A percentile compares a stretch with the other conserved stretches of the same genome.
These are phyloP conservation scores for Equus przewalskii DNA, from an alignment of 2,113 vertebrate species.

Conservation along the genomic window DNA sequence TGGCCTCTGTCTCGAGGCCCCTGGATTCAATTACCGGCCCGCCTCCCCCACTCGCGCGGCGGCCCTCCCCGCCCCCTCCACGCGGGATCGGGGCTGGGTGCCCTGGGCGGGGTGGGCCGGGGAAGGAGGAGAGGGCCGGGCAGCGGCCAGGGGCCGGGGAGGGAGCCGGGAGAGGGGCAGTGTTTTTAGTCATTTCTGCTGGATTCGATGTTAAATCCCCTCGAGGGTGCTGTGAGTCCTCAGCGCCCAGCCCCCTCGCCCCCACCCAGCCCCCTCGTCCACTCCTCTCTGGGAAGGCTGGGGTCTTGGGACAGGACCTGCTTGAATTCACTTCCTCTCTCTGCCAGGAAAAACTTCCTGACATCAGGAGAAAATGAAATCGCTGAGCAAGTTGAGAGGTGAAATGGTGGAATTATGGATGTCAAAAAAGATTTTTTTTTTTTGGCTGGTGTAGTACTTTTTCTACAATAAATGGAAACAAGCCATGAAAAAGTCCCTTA, in stretches of 20 bases:
- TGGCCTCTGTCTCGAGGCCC: slow-evolving; percentile 62
- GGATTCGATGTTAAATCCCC: neutral
- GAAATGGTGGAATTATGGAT: neutral
- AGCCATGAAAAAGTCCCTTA: neutral
- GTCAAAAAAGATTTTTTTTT: neutral
- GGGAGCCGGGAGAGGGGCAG: neutral
- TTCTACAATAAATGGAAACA: neutral
- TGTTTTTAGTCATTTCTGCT: neutral
- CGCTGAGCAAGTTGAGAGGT: neutral
- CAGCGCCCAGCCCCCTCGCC: neutral
- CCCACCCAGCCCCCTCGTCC: neutral
- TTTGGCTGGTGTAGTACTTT: neutral
- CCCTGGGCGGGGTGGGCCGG: neutral
- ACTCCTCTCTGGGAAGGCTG: neutral
- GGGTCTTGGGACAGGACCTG: neutral
- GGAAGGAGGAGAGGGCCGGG: neutral
- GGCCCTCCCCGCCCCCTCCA: neutral
- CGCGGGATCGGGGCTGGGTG: neutral
- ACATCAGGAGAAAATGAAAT: neutral
- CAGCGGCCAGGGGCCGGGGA: fast-evolving
- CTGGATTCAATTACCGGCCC: slow-evolving; percentile 80
- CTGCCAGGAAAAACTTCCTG: slow-evolving; percentile 46
- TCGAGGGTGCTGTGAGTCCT: fast-evolving
- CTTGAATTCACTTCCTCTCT: neutral
- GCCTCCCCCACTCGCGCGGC: neutral